These are phyloP conservation scores for Perithous albicinctus DNA, from an alignment of 2,888 invertebrate genomes.

Conservation along the genomic window DNA sequence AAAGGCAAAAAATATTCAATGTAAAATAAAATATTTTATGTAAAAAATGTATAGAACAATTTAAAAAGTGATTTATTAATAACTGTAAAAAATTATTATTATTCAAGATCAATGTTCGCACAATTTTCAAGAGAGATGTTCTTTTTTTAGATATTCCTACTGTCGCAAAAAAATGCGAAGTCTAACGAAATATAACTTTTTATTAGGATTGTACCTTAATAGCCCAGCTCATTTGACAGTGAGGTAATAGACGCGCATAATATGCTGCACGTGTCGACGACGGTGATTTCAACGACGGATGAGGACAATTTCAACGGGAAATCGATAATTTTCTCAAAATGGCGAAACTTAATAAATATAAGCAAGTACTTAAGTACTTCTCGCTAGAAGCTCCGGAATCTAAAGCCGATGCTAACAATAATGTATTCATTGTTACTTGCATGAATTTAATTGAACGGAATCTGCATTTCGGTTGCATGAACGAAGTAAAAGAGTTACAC, in stretches of 20 bases:
- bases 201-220: too few relatives aligned
- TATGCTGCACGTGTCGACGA: constrained; percentile 26
- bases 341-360: constrained; percentile 49
- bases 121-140: too few relatives aligned
- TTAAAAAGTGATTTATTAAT: too few relatives aligned
- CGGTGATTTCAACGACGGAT: constrained; percentile 24
- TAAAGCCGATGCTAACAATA: constrained; percentile 24
- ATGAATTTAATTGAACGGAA: constrained; percentile 17
- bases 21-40: too few relatives aligned
- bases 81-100: too few relatives aligned
- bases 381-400: constrained; percentile 18
- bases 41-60: too few relatives aligned
- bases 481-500: too few relatives aligned
- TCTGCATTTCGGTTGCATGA: background rate
- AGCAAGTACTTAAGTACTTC: constrained; percentile 26
- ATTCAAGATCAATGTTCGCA: too few relatives aligned
- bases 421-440: constrained; percentile 10
- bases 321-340: constrained; percentile 64
- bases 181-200: too few relatives aligned
- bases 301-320: constrained; percentile 61
- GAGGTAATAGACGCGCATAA: constrained; percentile 27
- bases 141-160: too few relatives aligned
- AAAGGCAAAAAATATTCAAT: too few relatives aligned
- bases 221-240: constrained; percentile 18
- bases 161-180: too few relatives aligned